Evolutionary conservation across 2,797 vertebrate genomes (phyloP), one percentile per base, ranked within the genome.

Genomic region (Pangasius djambal): DNA sequence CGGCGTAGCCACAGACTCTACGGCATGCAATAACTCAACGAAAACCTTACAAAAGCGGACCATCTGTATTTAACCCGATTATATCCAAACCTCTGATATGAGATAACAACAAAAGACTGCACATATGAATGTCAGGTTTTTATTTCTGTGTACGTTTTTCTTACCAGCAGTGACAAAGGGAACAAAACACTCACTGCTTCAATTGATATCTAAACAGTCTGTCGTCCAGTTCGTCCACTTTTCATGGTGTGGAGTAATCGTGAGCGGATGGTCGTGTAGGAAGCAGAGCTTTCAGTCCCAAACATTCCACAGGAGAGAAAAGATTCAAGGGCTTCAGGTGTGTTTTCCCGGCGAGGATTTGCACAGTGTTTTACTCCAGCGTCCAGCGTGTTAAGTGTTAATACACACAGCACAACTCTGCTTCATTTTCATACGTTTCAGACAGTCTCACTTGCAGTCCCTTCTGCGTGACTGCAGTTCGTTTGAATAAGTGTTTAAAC

Each of bases 1-100:
- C 86, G 31, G 86, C 83, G 89, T 85, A 88, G 81, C 81, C 70
- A 40, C 63, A 70, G 67, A 91, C 89, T 89, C 91, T 87, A 92
- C 86, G 91, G 89, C 89, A 87, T 91, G 92, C 92, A 92, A 93
- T 93, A 94, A 93, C 72, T 88, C 67, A 75, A 69, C 79, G 72
- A 86, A 87, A 86, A 87, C 85, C 88, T 70, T 92, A 70, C 75
- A 87, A 87, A 90, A 13, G 4, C 44, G 78, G 40, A 88, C 82
- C 75, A 61, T 89, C 89, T 91, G 72, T 75, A 88, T 90, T 87
- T 84, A 86, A 87, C 81, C 86, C 40, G 44, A 63, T 63, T 63
- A 85, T 83, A 77, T 67, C 72, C 79, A 57, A 69, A 82, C 84
- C 77, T 84, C 90, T 13, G 78, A 84, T 83, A 67, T 79, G 59